These are phyloP conservation scores for Fopius arisanus DNA, from an alignment of 1,140 invertebrate genomes.

Conservation along the genomic window DNA sequence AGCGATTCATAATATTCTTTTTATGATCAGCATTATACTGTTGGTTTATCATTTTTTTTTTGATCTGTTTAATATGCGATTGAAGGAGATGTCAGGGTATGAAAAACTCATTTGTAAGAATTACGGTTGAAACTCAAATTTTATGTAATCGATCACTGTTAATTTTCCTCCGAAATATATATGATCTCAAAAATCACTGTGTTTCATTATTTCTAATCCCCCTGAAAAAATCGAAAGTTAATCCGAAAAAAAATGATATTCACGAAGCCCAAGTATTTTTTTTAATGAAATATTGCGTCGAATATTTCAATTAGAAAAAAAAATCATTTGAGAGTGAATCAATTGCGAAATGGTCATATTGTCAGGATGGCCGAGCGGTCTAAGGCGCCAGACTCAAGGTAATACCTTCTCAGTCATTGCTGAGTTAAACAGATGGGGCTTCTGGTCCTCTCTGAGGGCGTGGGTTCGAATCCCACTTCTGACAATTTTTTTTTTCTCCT, in stretches of 20 bases:
- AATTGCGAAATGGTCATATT: not conserved
- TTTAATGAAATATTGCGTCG: too few species aligned
- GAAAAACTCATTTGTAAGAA: not conserved
- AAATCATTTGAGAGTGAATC: not conserved
- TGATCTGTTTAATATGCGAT: not conserved
- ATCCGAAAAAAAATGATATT: too few species aligned
- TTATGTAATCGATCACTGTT: not conserved
- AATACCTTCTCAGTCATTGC: constrained; percentile 5
- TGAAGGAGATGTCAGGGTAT: not conserved
- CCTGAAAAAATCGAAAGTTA: too few species aligned
- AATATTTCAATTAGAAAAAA: too few species aligned
- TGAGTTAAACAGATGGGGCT: constrained; percentile 12
- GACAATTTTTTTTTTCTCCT: constrained; percentile 10
- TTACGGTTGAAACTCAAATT: not conserved
- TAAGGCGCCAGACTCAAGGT: constrained; percentile 31
- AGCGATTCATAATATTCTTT: not conserved
- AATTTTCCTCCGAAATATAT: not conserved
- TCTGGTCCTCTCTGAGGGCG: constrained; percentile 30
- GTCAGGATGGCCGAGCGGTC: constrained; percentile 24
- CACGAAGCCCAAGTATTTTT: too few species aligned
- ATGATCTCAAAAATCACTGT: not conserved
- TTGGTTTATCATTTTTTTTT: not conserved
- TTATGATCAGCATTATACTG: not conserved
- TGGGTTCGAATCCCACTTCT: constrained; percentile 31
- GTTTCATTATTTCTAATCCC: not conserved